Percentiles rank a stretch among this genome's conserved stretches.
Evolutionary conservation across 1,140 invertebrate species (phyloP).

Genomic region (Diorhabda sublineata): DNA sequence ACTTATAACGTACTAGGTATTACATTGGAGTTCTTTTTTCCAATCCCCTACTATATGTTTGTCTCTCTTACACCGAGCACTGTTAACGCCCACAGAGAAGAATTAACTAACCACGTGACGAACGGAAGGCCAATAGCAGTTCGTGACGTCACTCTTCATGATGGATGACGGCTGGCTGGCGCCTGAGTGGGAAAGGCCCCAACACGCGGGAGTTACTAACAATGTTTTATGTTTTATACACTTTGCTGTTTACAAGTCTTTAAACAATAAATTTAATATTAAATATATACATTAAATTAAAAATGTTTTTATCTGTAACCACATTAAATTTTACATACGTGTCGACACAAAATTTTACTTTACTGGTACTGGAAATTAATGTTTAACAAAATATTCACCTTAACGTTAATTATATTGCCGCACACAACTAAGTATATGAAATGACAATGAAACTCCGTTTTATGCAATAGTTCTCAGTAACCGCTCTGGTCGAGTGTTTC

Average conservation of each 20-base stretch:
- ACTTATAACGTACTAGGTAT: conserved; percentile 21
- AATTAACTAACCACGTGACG: conserved; percentile 45
- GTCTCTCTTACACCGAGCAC: conserved; percentile 22
- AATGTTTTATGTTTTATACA: conserved; percentile 1
- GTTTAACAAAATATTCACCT: too few species aligned
- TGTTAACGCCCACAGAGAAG: conserved; percentile 38
- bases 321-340: too few species aligned
- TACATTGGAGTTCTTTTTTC: conserved; percentile 38
- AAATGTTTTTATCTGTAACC: too few species aligned
- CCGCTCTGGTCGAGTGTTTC: conserved; percentile 17
- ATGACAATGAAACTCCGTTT: too few species aligned
- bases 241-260: background rate
- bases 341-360: too few species aligned
- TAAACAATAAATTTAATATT: too few species aligned
- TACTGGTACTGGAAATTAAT: too few species aligned
- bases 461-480: too few species aligned
- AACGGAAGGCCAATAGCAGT: conserved; percentile 54
- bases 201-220: conserved; percentile 26
- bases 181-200: conserved; percentile 34
- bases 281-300: too few species aligned
- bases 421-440: too few species aligned
- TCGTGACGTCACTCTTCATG: conserved; percentile 54
- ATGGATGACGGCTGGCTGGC: conserved; percentile 57
- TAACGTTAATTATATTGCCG: too few species aligned
- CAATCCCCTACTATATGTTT: conserved; percentile 34